Percentiles rank a stretch among this genome's conserved stretches.
Evolutionary conservation across 2,888 invertebrate genomes (phyloP).

Genomic region (Miltochrista miniata): DNA sequence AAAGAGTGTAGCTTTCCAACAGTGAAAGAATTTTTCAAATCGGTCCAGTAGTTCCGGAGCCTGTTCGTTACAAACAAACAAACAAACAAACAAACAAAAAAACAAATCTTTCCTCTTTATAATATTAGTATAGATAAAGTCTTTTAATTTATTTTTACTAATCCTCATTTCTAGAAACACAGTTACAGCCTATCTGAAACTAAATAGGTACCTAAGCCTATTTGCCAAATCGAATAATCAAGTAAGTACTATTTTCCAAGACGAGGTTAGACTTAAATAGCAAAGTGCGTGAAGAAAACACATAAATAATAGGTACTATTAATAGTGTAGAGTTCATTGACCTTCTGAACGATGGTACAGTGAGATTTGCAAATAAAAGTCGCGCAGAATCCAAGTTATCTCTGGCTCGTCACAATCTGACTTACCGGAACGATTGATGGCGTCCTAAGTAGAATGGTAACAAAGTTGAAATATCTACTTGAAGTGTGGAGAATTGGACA

Average conservation of each 20-base stretch:
- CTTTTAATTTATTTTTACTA: no score
- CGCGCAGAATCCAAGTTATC: neutral
- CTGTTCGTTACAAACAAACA: no score
- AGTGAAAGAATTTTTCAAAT: no score
- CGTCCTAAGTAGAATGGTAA: neutral
- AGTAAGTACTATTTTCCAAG: constrained; percentile 1
- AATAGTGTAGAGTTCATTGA: constrained; percentile 16
- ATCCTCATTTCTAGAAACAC: neutral
- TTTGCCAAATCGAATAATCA: constrained; percentile 1
- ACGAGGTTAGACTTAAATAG: neutral
- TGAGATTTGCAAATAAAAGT: constrained; percentile 7
- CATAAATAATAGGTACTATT: constrained; percentile 3
- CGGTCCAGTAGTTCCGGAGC: no score
- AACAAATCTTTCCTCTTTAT: no score
- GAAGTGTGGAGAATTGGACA: no score
- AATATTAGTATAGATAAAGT: no score
- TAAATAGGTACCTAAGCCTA: constrained; percentile 1
- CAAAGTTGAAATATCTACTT: no score
- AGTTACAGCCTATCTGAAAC: neutral
- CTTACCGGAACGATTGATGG: no score
- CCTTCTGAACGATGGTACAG: constrained; percentile 13
- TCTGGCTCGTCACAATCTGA: neutral
- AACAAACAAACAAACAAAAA: no score
- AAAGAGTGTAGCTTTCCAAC: no score
- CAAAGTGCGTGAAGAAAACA: constrained; percentile 10